Conservation (phyloP, 1,140 invertebrate genomes). For the Bradysia coprophila region DNA sequence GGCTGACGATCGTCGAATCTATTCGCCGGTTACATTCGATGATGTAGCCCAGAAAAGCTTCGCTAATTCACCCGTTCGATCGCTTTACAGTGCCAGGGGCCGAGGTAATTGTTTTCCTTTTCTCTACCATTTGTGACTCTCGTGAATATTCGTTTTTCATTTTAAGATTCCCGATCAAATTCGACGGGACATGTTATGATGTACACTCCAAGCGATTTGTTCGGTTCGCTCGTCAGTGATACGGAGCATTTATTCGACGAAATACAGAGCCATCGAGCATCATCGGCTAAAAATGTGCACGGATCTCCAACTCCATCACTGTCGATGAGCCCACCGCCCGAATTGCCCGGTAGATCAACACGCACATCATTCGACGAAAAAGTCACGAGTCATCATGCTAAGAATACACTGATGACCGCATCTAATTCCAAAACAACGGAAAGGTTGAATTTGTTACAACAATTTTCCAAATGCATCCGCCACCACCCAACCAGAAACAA, state of each 20-base stretch:
- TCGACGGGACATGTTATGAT: constrained; percentile 33
- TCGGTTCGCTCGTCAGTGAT: constrained; percentile 30
- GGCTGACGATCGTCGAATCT: constrained; percentile 40
- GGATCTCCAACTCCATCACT: constrained; percentile 7
- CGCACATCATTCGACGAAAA: constrained; percentile 18
- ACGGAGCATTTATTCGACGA: constrained; percentile 34
- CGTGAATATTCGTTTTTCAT: no score
- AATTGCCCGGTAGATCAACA: constrained; percentile 20
- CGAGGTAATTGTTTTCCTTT: no score
- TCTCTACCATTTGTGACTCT: no score
- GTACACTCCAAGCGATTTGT: constrained; percentile 27
- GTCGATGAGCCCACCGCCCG: constrained; percentile 16
- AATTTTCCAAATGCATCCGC: not conserved
- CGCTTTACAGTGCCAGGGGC: constrained; percentile 7
- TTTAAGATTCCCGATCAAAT: constrained; percentile 33
- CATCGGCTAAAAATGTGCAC: constrained; percentile 9
- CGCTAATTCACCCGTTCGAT: constrained; percentile 46
- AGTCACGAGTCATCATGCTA: constrained; percentile 6
- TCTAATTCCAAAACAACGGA: constrained; percentile 5
- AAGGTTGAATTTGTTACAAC: not conserved
- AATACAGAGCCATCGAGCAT: constrained; percentile 20
- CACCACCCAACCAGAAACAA: constrained; percentile 1
- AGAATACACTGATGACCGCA: constrained; percentile 9
- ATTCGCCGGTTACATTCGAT: constrained; percentile 70
- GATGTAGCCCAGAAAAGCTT: constrained; percentile 58